Percentiles rank a stretch among this genome's conserved stretches.
These are phyloP conservation scores for Physeter macrocephalus DNA, from an alignment of 2,113 vertebrate genomes.

Conservation along the genomic window DNA sequence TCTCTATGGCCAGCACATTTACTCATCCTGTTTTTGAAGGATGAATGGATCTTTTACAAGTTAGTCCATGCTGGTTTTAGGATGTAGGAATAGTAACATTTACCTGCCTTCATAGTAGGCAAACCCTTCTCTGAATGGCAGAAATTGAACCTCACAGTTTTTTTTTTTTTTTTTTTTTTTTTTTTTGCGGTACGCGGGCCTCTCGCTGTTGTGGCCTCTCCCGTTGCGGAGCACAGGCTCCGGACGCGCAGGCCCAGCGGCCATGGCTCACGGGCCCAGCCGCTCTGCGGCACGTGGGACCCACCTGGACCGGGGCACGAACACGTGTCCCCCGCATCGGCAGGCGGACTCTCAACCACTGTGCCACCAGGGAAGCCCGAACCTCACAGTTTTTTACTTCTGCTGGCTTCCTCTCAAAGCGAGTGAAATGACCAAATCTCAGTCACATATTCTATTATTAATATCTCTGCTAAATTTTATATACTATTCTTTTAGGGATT, in stretches of 20 bases:
- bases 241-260: too few relatives aligned
- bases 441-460: conserved; percentile 10
- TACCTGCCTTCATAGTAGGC: not conserved
- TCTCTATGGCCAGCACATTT: not conserved
- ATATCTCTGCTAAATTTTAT: conserved; percentile 1
- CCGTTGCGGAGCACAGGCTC: too few relatives aligned
- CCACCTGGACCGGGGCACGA: too few relatives aligned
- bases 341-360: too few relatives aligned
- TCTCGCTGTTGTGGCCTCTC: too few relatives aligned
- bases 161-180: too few relatives aligned
- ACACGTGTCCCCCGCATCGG: too few relatives aligned
- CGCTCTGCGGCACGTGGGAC: too few relatives aligned
- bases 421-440: conserved; percentile 27
- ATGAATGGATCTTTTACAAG: not conserved
- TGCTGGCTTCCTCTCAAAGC: not conserved
- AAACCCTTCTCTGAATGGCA: not conserved
- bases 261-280: too few relatives aligned
- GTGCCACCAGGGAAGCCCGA: too few relatives aligned
- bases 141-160: conserved; percentile 5
- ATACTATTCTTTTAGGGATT: not conserved
- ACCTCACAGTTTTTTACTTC: not conserved
- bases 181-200: too few relatives aligned
- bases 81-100: not conserved
- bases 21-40: not conserved
- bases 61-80: not conserved